These are phyloP conservation scores for Rhinolophus sinicus DNA, from an alignment of 2,113 vertebrate genomes.

Conservation along the genomic window DNA sequence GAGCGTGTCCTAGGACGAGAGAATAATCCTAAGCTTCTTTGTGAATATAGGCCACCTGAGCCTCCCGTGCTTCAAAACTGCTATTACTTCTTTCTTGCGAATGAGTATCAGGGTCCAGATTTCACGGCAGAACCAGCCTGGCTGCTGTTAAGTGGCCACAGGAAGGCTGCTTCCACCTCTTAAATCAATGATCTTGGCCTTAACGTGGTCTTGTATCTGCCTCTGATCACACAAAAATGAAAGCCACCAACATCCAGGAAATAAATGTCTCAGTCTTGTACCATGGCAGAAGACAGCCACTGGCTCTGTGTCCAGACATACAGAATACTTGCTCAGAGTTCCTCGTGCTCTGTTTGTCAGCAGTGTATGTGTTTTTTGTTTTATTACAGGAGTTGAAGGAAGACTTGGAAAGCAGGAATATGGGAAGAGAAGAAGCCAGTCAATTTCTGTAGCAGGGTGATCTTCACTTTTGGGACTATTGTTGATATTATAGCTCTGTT, in stretches of 20 bases:
- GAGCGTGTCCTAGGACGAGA: not conserved
- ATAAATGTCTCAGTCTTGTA: not conserved
- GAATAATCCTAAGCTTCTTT: not conserved
- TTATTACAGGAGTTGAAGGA: not conserved
- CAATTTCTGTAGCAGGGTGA: not conserved
- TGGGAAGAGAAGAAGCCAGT: conserved; percentile 2
- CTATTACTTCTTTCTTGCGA: not conserved
- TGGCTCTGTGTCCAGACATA: not conserved
- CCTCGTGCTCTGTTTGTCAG: not conserved
- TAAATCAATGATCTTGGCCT: not conserved
- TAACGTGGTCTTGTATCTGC: not conserved
- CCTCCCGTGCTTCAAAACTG: not conserved
- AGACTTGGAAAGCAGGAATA: conserved; percentile 9
- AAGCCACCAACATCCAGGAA: not conserved
- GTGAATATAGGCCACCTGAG: not conserved
- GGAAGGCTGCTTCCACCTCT: not conserved
- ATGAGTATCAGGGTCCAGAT: not conserved
- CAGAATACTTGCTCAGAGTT: not conserved
- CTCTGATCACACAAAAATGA: not conserved
- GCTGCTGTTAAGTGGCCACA: not conserved
- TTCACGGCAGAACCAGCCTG: not conserved
- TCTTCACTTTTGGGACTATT: not conserved
- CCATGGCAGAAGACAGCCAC: not conserved
- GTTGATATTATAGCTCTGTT: not conserved
- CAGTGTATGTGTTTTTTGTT: not conserved